Base-by-base conservation (phyloP, 1,140 invertebrate genomes). In the Chrysopa pallens region DNA sequence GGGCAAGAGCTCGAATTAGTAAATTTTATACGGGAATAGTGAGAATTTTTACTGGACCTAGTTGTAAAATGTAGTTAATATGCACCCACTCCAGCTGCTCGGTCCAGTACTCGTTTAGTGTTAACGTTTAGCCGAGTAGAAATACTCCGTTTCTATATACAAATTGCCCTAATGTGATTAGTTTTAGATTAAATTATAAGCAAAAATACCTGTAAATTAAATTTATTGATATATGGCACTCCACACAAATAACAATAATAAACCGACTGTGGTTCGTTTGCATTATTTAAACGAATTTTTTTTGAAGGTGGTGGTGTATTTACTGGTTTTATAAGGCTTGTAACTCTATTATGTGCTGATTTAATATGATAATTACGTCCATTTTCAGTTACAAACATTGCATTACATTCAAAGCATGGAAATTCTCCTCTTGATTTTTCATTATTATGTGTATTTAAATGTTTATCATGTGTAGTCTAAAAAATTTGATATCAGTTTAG, bases 201-300 rank as follows among this genome's bases (percentile, higher is more conserved):
- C 2, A 23, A 23, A 23, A 23, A 23, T 59, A 67, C 64, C 55
- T 73, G 69, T 45, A 79, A 60, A 58, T 79, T 79, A 42, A 75
- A 76, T 57, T 78, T 79, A 35, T 76, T 65, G 28, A 76, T 66
- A 52, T 77, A 78, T 51, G 78, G 74, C 40, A 68, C 68, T 6
- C 76, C 76, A 58, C 76, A 79, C 33, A 79, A 64, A 48, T 76
- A 68, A 49, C 76, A 79, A 55, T 77, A 79, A 46, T 74, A 77
- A 14, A 76, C 67, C 44, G 67, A 69, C 36, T 75, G 50, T 7
- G 70, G 60, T 45, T 72, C 69, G 8, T 69, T 67, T 47, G 67
- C 67, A 29, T 68, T 68, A 46, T 71, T 72, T 8, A 71, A 52
- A 51, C 64, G 64, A 13, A 73, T 72, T 52, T 73, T 73, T 44